Base-by-base conservation (phyloP, 2,113 vertebrate genomes). In the Azemiops feae region DNA sequence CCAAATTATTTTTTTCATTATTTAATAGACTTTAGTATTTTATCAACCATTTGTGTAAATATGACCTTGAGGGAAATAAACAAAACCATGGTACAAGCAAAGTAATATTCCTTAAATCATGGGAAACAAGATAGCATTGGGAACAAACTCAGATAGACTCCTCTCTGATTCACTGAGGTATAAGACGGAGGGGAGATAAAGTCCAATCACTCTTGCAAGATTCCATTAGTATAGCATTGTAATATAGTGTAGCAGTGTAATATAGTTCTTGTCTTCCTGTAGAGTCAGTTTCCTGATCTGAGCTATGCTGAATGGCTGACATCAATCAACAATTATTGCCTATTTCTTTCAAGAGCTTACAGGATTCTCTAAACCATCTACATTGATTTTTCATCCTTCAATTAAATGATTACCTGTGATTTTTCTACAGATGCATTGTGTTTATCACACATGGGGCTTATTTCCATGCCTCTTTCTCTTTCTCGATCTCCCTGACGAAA, bases 381-480 rank as follows among this genome's bases (percentile, higher is more conserved):
- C 16, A 60, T 5, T 87, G 53, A 45, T 22, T 45, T 57, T 12
- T 85, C 3, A 85, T 92, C 53, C 14, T 5, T 86, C 39, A 47
- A 85, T 57, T 57, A 91, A 52, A 54, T 14, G 20, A 30, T 96
- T 98, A 99, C 99, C 98, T 99, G 99, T 96, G 98, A 98, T 97
- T 99, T 99, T 97, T 99, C 99, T 89, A 99, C 98, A 8, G 99
- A 99, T 64, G 99, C 99, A 2, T 99, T 99, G 98, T 99, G 99
- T 98, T 99, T 99, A 97, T 99, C 99, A 98, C 99, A 99, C 99
- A 99, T 99, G 91, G 99, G 99, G 95, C 99, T 99, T 96, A 99
- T 99, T 96, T 99, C 99, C 99, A 99, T 99, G 95, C 99, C 99
- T 1, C 99, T 97, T 93, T 99, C 99, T 94, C 99, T 97, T 96